Evolutionary conservation across 2,888 invertebrate genomes (phyloP), one percentile per base, ranked within the genome.

Genomic region (Erannis defoliaria): DNA sequence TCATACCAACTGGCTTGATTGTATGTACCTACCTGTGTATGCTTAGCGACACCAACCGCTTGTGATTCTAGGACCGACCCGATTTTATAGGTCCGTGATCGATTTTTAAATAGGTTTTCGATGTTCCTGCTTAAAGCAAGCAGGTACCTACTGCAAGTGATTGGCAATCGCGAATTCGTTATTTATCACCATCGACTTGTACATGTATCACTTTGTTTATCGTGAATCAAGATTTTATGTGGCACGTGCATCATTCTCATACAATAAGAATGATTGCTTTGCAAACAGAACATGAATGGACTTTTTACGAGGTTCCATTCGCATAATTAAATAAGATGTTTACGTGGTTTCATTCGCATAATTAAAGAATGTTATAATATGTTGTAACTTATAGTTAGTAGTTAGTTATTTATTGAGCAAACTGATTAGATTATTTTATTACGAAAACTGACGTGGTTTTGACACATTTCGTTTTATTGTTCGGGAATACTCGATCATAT

Each of bases 61-160:
- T 57, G 53, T 48, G 53, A 62, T 62, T 57, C 56, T 19, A 14
- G 19, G 23, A 18, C 26, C 46, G 26, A 35, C 16, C 18, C 26
- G 33, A 9, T 62, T 26, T 56, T 51, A 56, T 56, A 26, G 56
- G 29, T 23, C 31, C 51, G 51, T 14, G 26, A 53, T 51, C 55
- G 45, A 21, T 40, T 53, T 56, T 40, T 53, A 16, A 42, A 54
- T 48, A 33, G 51, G 35, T 53, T 48, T 33, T 21, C n/a, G 1
- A 62, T 56, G 46, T 62, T 62, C 62, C 62, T 51, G 50, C 19
- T 35, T 53, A 18, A 38, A 19, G 12, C 31, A 31, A 33, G 46
- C 37, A 14, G 4, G 14, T 46, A 37, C 21, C 50, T 10, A n/a
- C n/a, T n/a, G n/a, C n/a, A n/a, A n/a, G n/a, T n/a, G 0, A 29